Evolutionary conservation across 2,113 vertebrate genomes (phyloP).

Genomic region (Marmota flaviventris): DNA sequence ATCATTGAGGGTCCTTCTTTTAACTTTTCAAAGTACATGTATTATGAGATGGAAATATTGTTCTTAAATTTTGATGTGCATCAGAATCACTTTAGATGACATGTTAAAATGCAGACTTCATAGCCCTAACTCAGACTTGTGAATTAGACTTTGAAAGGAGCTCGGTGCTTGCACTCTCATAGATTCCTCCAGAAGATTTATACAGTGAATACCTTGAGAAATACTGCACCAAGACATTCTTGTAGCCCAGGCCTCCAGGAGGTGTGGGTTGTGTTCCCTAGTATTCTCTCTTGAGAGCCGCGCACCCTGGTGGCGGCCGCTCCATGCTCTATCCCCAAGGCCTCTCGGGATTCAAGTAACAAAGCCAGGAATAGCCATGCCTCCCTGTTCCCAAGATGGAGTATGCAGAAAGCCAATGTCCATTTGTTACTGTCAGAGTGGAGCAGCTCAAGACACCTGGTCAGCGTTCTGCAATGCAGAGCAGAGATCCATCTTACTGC

Average conservation of each 20-base stretch:
- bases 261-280: not conserved
- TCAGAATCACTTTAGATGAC: not conserved
- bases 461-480: not conserved
- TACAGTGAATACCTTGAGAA: not conserved
- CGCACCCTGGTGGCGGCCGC: too few relatives aligned
- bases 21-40: slow-evolving; percentile 1
- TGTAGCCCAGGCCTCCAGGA: not conserved
- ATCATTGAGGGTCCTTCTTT: not conserved
- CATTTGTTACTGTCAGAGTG: not conserved
- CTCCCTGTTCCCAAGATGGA: slow-evolving; percentile 25
- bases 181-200: not conserved
- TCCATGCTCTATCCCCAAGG: not conserved
- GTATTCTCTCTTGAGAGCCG: not conserved
- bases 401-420: not conserved
- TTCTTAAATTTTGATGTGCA: not conserved
- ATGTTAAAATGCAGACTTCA: slow-evolving; percentile 6
- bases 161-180: not conserved
- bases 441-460: not conserved
- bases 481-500: not conserved
- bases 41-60: not conserved
- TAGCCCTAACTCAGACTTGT: not conserved
- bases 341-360: slow-evolving; percentile 12
- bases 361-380: not conserved
- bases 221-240: not conserved
- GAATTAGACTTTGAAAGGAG: not conserved